Evolutionary conservation across 2,888 invertebrate species (phyloP).

Genomic region (Aelia acuminata): DNA sequence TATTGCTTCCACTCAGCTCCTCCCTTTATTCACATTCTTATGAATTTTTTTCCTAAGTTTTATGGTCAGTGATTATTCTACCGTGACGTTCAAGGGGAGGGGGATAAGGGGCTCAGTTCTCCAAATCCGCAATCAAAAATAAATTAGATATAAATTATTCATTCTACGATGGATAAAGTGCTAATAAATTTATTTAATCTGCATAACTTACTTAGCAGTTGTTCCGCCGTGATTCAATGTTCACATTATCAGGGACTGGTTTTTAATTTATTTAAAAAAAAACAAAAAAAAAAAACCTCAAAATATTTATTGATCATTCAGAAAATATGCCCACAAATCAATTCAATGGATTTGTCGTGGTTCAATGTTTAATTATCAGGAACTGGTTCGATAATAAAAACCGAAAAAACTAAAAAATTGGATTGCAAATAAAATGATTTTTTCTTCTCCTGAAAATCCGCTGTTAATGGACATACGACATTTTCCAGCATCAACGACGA

Average conservation of each 20-base stretch:
- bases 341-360: too few relatives aligned
- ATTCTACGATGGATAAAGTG: not conserved
- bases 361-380: too few relatives aligned
- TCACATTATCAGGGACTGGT: not conserved
- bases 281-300: too few relatives aligned
- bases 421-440: too few relatives aligned
- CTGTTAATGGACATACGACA: too few relatives aligned
- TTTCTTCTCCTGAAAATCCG: too few relatives aligned
- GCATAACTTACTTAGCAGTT: not conserved
- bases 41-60: constrained; percentile 30
- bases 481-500: too few relatives aligned
- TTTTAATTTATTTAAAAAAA: too few relatives aligned
- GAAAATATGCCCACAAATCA: too few relatives aligned
- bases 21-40: constrained; percentile 40
- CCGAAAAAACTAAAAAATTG: too few relatives aligned
- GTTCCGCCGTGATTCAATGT: not conserved
- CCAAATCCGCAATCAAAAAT: constrained; percentile 20
- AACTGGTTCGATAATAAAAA: too few relatives aligned
- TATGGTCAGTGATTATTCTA: constrained; percentile 28
- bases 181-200: not conserved
- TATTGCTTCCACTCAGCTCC: constrained; percentile 45
- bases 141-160: constrained; percentile 30
- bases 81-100: not conserved
- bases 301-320: too few relatives aligned
- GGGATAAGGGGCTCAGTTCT: not conserved